Conservation (phyloP, 1,140 invertebrate genomes). For the Penaeus vannamei region DNA sequence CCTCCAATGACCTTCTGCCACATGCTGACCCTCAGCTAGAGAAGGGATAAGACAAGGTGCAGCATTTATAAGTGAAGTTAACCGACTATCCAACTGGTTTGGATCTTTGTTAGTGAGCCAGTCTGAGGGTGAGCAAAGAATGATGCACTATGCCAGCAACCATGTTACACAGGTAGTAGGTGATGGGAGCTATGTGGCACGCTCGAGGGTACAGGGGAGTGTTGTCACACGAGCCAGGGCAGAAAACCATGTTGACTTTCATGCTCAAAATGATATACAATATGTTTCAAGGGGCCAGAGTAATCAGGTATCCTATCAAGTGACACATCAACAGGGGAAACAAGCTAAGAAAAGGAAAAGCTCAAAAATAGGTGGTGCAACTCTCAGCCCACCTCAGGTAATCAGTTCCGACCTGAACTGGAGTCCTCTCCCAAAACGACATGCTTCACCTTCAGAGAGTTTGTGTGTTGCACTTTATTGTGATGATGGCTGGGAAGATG, state of each 20-base stretch:
- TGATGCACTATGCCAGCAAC: conserved; percentile 52
- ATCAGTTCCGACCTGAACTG: conserved; percentile 48
- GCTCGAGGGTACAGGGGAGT: conserved; percentile 50
- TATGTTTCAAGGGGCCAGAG: conserved; percentile 37
- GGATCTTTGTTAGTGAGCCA: conserved; percentile 57
- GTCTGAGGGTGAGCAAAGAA: conserved; percentile 38
- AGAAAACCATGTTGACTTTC: conserved; percentile 41
- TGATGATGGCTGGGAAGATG: conserved; percentile 56
- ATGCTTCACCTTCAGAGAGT: conserved; percentile 36
- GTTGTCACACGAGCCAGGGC: conserved; percentile 45
- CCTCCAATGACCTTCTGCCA: conserved; percentile 79
- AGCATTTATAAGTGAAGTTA: conserved; percentile 53
- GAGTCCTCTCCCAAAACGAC: conserved; percentile 54
- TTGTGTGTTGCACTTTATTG: conserved; percentile 57
- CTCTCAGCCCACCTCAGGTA: conserved; percentile 36
- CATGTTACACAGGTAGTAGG: conserved; percentile 45
- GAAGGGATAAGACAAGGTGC: conserved; percentile 50
- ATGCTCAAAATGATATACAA: conserved; percentile 48
- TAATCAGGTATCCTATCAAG: conserved; percentile 36
- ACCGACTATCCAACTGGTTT: conserved; percentile 51
- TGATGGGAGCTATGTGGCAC: conserved; percentile 44
- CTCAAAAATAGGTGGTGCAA: conserved; percentile 28
- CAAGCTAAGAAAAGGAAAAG: conserved; percentile 31
- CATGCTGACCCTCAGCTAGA: conserved; percentile 60
- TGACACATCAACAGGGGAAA: conserved; percentile 40